Base-by-base conservation (phyloP, 2,888 invertebrate species). In the Synanthedon formicaeformis region DNA sequence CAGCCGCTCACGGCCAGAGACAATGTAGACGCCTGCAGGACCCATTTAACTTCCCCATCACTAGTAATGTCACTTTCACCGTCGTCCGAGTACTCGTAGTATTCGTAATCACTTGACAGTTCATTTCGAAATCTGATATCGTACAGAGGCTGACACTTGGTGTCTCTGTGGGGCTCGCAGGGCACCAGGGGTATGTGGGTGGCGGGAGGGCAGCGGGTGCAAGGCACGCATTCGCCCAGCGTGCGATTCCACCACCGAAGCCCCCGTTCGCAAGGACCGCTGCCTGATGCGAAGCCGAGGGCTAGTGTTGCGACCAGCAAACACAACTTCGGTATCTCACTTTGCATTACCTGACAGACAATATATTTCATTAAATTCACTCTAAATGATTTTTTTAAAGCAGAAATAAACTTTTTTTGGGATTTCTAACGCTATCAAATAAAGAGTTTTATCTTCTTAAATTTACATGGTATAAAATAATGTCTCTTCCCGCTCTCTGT, bases 1-100 rank as follows among this genome's bases (percentile, higher is more conserved):
- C 94, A 94, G 58, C 93, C 92, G 71, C 92, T 90, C 41, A 92
- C 92, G 51, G 94, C 94, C 60, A 93, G 79, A 56, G 91, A 90
- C 66, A 94, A 87, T 54, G 92, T 92, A 51, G 91, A 89, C 54
- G 92, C 91, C 71, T 94, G 93, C 90, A 93, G 90, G 78, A 94
- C 93, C 92, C 92, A 92, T 67, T 89, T 79, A 58, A 89, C 84
- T 59, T 84, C 83, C 60, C 72, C 77, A 60, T 65, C 59, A 52
- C 72, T 64, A n/a, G 59, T 59, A 49, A 54, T 51, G 54, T 80
- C 79, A 82, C 83, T 76, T 16, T 83, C 83, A 74, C 77, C 73
- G 58, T 73, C 77, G 65, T 82, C 83, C 70, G 73, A 70, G 65
- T 83, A 78, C 54, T 84, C 84, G 64, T 83, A 81, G 62, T 78